Conservation (phyloP, 1,140 invertebrate species). For the Papilio polytes region DNA sequence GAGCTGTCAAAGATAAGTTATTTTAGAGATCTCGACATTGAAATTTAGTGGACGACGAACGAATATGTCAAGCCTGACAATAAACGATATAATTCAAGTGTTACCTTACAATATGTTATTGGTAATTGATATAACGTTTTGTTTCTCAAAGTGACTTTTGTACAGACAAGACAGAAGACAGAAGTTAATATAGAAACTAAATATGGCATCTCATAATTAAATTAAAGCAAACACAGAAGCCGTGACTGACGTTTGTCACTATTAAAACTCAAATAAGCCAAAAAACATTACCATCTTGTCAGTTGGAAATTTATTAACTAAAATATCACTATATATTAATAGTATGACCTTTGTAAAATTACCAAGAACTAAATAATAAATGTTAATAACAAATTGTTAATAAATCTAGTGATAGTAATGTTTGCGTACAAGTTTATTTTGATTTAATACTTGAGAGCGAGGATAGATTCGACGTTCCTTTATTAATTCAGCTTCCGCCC, state of each 20-base stretch:
- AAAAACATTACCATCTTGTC: no score
- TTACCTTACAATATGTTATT: constrained; percentile 13
- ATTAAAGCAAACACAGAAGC: no score
- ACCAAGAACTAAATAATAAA: no score
- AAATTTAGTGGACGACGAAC: constrained; percentile 58
- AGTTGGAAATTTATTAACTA: no score
- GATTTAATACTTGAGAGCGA: neutral
- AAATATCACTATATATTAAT: neutral
- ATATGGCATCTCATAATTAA: no score
- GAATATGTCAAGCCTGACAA: constrained; percentile 54
- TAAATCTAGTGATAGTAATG: neutral
- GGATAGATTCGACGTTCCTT: constrained; percentile 18
- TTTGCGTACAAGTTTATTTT: constrained; percentile 7
- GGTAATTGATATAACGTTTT: neutral
- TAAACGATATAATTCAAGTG: constrained; percentile 41
- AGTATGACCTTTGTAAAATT: neutral
- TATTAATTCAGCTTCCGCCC: constrained; percentile 15
- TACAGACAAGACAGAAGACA: no score
- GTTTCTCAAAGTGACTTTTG: no score
- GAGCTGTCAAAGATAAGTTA: constrained; percentile 83
- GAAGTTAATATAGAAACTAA: no score
- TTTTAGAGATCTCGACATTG: constrained; percentile 81
- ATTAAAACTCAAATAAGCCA: no score
- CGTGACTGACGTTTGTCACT: no score
- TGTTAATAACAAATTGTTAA: neutral